Conservation (phyloP, 2,797 vertebrate genomes). For the Luscinia luscinia region DNA sequence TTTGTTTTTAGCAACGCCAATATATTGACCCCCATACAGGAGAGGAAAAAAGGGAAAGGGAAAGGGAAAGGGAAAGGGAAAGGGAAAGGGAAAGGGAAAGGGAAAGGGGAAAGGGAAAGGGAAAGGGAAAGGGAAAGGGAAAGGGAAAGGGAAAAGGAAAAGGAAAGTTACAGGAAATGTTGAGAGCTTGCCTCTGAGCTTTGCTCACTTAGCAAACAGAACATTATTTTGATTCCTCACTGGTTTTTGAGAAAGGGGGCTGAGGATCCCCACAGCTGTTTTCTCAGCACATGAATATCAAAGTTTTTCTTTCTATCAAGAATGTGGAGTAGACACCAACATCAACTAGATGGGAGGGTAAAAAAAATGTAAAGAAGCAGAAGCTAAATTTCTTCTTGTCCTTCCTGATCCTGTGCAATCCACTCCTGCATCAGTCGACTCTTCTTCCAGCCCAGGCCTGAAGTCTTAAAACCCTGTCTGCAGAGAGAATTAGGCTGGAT, state of each 20-base stretch:
- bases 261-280: neutral
- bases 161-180: neutral
- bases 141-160: too few species aligned
- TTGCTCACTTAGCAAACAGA: neutral
- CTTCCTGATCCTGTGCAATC: accelerated
- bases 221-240: neutral
- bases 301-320: neutral
- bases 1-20: neutral
- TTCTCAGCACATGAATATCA: neutral
- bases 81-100: neutral
- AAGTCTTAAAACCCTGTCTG: conserved; percentile 12
- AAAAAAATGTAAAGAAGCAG: neutral
- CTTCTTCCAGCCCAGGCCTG: neutral
- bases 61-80: too few species aligned
- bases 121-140: too few species aligned
- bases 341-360: neutral
- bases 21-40: accelerated
- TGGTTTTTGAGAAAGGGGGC: neutral
- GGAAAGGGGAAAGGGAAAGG: too few species aligned
- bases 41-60: neutral
- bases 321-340: neutral
- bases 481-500: conserved; percentile 41
- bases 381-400: neutral
- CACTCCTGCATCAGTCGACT: neutral
- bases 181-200: neutral